A percentile compares a stretch with the other conserved stretches of the same genome.
phyloP scores from a whole-genome alignment of 1,140 invertebrate genomes.

The Berghia stephanieae region DNA sequence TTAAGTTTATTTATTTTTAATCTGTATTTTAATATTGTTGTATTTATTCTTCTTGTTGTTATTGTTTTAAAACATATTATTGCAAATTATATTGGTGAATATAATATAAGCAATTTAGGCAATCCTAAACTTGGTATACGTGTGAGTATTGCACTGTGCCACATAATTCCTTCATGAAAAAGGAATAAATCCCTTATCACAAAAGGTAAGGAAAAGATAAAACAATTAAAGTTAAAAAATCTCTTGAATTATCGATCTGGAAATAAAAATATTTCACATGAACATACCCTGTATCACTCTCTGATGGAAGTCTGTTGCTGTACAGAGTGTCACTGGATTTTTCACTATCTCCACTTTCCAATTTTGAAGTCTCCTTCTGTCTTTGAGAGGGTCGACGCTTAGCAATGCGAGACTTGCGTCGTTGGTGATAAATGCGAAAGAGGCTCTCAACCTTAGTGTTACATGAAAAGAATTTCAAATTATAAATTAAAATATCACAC shows the following conservation, averaged over 20 bases:
- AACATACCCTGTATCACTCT: slow-evolving; percentile 50
- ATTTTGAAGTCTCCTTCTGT: slow-evolving; percentile 36
- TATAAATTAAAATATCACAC: neutral
- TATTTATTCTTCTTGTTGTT: no score
- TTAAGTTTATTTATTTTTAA: no score
- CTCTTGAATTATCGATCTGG: neutral
- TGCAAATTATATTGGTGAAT: no score
- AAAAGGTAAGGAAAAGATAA: no score
- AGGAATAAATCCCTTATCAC: no score
- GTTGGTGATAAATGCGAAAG: slow-evolving; percentile 64
- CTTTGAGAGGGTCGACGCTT: slow-evolving; percentile 34
- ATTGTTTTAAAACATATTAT: no score
- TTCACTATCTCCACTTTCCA: slow-evolving; percentile 27
- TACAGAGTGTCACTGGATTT: slow-evolving; percentile 40
- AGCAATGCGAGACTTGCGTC: slow-evolving; percentile 51
- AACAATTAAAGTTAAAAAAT: no score
- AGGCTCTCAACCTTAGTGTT: slow-evolving; percentile 62
- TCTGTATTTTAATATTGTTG: no score
- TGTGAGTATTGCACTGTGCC: no score
- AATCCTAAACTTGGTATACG: no score
- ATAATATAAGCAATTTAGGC: no score
- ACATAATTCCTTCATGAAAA: no score
- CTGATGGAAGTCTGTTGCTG: slow-evolving; percentile 44
- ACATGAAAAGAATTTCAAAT: neutral
- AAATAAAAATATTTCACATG: neutral